These are phyloP conservation scores for Oedothorax gibbosus DNA, from an alignment of 1,140 invertebrate genomes.

Conservation along the genomic window DNA sequence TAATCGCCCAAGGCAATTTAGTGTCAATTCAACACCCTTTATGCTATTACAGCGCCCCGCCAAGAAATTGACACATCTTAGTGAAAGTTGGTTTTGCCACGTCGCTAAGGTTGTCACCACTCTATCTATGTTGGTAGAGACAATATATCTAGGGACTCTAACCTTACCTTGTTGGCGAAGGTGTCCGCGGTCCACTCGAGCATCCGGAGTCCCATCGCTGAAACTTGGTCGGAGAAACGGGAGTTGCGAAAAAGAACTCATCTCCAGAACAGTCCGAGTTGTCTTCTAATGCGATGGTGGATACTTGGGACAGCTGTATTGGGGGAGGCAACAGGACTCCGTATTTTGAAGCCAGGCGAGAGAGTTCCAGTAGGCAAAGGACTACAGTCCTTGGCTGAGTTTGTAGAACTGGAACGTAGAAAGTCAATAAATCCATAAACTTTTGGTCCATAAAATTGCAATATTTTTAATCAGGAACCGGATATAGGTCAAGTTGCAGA, in stretches of 20 bases:
- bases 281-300: slow-evolving; percentile 14
- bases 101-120: too few species aligned
- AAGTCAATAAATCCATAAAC: too few species aligned
- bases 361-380: slow-evolving; percentile 87
- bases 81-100: too few species aligned
- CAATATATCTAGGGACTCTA: too few species aligned
- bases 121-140: too few species aligned
- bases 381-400: slow-evolving; percentile 85
- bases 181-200: slow-evolving; percentile 37
- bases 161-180: background rate
- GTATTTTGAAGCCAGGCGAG: slow-evolving; percentile 80
- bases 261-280: slow-evolving; percentile 31
- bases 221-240: slow-evolving; percentile 10
- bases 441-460: too few species aligned
- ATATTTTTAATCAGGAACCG: too few species aligned
- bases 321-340: slow-evolving; percentile 79
- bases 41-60: too few species aligned
- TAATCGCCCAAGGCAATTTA: too few species aligned
- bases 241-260: slow-evolving; percentile 8
- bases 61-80: too few species aligned
- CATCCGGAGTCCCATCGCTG: slow-evolving; percentile 47
- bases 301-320: slow-evolving; percentile 14
- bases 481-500: too few species aligned
- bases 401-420: slow-evolving; percentile 76
- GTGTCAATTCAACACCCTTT: too few species aligned